A percentile compares a stretch with the other conserved stretches of the same genome.
These are phyloP conservation scores for Guaruba guarouba DNA, from an alignment of 2,113 vertebrate genomes.

Conservation along the genomic window DNA sequence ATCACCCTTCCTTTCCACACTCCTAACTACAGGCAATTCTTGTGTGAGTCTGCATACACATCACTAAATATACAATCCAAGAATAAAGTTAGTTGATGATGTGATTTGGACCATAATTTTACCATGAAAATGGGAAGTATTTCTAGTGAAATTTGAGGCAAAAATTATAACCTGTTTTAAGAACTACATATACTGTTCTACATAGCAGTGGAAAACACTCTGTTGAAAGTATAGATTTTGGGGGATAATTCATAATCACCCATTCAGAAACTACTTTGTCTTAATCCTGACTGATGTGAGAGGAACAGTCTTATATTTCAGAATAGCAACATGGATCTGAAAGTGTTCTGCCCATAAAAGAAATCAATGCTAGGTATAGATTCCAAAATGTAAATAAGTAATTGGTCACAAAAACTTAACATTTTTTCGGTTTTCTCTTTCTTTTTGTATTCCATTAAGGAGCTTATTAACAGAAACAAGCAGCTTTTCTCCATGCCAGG, in stretches of 20 bases:
- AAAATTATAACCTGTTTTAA: background rate
- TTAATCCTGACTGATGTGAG: background rate
- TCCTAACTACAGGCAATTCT: background rate
- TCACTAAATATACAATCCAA: background rate
- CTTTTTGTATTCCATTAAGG: background rate
- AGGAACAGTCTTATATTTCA: background rate
- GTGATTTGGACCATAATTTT: background rate
- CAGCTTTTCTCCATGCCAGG: conserved; percentile 29
- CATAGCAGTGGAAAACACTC: background rate
- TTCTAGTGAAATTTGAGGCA: background rate
- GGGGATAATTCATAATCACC: background rate
- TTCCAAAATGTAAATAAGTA: conserved; percentile 7
- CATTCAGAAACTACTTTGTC: background rate
- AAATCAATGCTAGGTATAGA: background rate
- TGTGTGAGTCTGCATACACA: background rate
- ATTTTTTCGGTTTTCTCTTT: conserved; percentile 22
- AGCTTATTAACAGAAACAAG: conserved; percentile 32
- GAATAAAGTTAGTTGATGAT: background rate
- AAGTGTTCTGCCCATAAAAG: background rate
- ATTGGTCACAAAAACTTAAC: background rate
- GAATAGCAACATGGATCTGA: background rate
- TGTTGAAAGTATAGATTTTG: fast-evolving
- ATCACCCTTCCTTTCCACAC: background rate
- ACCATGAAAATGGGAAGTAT: background rate
- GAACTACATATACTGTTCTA: background rate